Base-by-base conservation (phyloP, 2,888 invertebrate species). In the Latheticus oryzae region DNA sequence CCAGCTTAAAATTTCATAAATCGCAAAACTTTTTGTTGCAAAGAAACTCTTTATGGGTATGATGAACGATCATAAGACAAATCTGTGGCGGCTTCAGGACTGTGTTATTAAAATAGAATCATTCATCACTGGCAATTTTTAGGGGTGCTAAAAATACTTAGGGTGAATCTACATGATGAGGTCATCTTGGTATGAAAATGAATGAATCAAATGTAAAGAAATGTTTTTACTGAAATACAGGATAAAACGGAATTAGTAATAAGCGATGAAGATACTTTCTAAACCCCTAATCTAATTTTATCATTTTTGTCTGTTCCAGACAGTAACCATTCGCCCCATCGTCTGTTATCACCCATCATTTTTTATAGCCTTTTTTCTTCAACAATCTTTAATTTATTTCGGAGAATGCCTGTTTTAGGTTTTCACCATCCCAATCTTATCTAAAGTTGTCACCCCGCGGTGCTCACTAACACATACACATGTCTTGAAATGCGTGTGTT, bases 401-500 rank as follows among this genome's bases (percentile, higher is more conserved):
- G 13, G 26, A 11, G 38, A 19, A 19, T 11, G 21, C 21, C n/a
- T n/a, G 8, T 15, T 4, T 32, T 24, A 19, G 38, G 28, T 63
- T 67, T 67, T 67, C 65, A 58, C 60, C 63, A 64, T 8, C n/a
- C 4, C 63, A 66, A 66, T 66, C 66, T 67, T 66, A 67, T 67
- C 67, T 67, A 65, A 67, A 65, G 58, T 62, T 64, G 64, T 65
- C 67, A 66, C 67, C 67, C 64, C 63, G 52, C 62, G n/a, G 63
- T 48, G 57, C 59, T 59, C 61, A n/a, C n/a, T n/a, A n/a, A n/a
- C n/a, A n/a, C n/a, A n/a, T n/a, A 65, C 56, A 62, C 47, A 56
- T 48, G 63, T 60, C 59, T 61, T 56, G 48, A 47, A n/a, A n/a
- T n/a, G n/a, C n/a, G n/a, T n/a, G n/a, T 60, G 64, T 60, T 59